Evolutionary conservation across 2,888 invertebrate genomes (phyloP).

Genomic region (Heliconius sara): DNA sequence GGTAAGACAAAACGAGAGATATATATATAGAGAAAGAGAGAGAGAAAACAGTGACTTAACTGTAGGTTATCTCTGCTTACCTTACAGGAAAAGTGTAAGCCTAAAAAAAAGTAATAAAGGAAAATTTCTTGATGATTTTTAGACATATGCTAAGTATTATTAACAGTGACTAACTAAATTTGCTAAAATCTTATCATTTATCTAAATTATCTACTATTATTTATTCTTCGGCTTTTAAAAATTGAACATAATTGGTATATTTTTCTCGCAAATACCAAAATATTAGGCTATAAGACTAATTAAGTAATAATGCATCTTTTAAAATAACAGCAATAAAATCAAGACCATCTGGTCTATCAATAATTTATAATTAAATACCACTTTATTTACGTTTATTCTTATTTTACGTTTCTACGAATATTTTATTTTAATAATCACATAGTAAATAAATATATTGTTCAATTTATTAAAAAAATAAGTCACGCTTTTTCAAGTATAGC

Average conservation of each 20-base stretch:
- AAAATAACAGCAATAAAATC: constrained; percentile 11
- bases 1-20: too few species aligned
- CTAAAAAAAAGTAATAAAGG: not conserved
- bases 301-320: not conserved
- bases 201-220: not conserved
- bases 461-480: too few species aligned
- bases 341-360: not conserved
- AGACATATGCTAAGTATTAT: not conserved
- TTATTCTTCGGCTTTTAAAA: not conserved
- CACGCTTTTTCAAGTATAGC: not conserved
- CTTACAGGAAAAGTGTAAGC: too few species aligned
- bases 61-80: too few species aligned
- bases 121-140: not conserved
- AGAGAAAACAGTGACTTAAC: not conserved
- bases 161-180: not conserved
- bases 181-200: not conserved
- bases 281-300: not conserved
- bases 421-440: not conserved
- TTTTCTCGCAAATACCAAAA: not conserved
- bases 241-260: not conserved
- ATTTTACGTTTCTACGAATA: not conserved
- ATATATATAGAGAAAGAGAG: too few species aligned
- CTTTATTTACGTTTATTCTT: not conserved
- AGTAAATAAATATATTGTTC: not conserved
- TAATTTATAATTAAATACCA: not conserved